Evolutionary conservation across 2,888 invertebrate species (phyloP), one percentile per base, ranked within the genome.

Genomic region (Lithophane ornitopus): DNA sequence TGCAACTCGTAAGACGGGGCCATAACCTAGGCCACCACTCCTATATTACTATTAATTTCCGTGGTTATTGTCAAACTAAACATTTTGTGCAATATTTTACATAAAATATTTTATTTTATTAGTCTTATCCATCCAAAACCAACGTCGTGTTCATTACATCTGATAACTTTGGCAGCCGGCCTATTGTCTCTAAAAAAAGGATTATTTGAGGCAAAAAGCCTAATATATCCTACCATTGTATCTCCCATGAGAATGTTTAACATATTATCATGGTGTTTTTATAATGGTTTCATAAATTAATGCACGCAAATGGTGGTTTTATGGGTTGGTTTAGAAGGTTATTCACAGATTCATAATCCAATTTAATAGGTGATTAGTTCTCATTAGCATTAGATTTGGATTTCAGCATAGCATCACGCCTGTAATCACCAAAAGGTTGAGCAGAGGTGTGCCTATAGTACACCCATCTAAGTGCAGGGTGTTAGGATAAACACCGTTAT

Each of bases 111-210:
- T n/a, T 16, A 16, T 22, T 62, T 62, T 1, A 44, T 39, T 26
- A 28, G 70, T 41, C 88, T 70, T 84, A 83, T 96, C 96, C 94
- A 93, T 70, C 88, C 70, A 70, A 91, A 73, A 26, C 89, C 77
- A 86, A 83, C 93, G 83, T 44, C 26, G 66, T 82, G 72, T 88
- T 92, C 94, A 96, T 95, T 92, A 92, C 88, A 89, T 86, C 92
- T 90, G 96, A 96, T 96, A 96, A 94, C 89, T 91, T 91, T 89
- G 86, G 87, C 91, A 91, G 91, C 88, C 91, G 90, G 91, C 89
- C 96, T 92, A 96, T 96, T 96, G 96, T 96, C 92, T 95, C 87
- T 89, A 92, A 93, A 95, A 95, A 94, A 92, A 94, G 93, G 94
- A 94, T 94, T 94, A 93, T 94, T 93, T 89, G 91, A 91, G 91